Percentiles rank a stretch among this genome's conserved stretches.
Conservation (phyloP, 2,113 vertebrate genomes). For the Lagopus muta region DNA sequence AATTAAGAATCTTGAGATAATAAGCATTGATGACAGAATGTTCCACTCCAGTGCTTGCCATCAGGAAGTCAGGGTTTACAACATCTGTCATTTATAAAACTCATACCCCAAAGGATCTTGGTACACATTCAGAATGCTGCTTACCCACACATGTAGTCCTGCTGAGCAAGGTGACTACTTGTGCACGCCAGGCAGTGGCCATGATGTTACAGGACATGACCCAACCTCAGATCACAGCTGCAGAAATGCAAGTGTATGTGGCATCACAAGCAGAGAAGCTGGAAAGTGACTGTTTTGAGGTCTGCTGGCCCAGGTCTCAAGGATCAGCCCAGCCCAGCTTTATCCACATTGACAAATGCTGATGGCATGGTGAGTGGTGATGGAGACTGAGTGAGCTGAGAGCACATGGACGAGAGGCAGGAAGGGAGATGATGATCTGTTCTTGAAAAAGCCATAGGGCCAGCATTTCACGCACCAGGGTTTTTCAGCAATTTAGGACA, state of each 20-base stretch:
- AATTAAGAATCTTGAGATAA: constrained; percentile 72
- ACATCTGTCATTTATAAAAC: constrained; percentile 34
- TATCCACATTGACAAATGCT: not conserved
- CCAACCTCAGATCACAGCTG: not conserved
- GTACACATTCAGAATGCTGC: not conserved
- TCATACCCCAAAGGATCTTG: constrained; percentile 3
- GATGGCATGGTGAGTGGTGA: not conserved
- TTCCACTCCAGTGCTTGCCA: constrained; percentile 59
- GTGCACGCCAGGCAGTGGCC: not conserved
- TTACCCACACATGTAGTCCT: not conserved
- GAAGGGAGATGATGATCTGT: not conserved
- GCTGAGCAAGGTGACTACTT: not conserved
- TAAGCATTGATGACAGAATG: constrained; percentile 62
- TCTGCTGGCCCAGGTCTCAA: not conserved
- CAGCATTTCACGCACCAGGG: not conserved
- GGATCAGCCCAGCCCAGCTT: not conserved
- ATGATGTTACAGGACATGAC: not conserved
- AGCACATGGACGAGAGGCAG: fast-evolving
- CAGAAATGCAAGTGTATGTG: not conserved
- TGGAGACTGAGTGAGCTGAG: fast-evolving
- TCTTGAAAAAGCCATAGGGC: fast-evolving
- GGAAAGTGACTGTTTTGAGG: not conserved
- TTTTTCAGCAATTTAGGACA: constrained; percentile 55
- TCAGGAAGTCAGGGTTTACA: constrained; percentile 58
- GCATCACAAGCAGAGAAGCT: not conserved